Base-by-base conservation (phyloP, 2,888 invertebrate species). In the Mythimna lalbum region DNA sequence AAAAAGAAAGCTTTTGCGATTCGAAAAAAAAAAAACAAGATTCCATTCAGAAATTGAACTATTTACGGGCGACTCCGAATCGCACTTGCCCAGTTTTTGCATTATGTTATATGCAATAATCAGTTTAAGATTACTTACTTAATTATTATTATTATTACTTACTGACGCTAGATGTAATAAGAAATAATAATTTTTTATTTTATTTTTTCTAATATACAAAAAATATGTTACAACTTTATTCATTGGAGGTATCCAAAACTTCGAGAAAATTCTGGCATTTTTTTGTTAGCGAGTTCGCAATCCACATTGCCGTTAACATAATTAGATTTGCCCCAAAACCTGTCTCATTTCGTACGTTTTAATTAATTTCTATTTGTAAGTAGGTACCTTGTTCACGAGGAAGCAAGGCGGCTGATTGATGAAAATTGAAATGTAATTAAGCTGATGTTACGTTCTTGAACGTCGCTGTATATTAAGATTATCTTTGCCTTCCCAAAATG, bases 291-390 rank as follows among this genome's bases (percentile, higher is more conserved):
- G 17, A 62, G 19, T 19, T 62, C 17, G 17, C 23, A 56, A 21
- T 66, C 36, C 59, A 73, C 63, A 21, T 14, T 49, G 33, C 10
- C 23, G n/a, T n/a, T 36, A 50, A 47, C 23, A 55, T 50, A 59
- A 72, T 60, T 72, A 23, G 31, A 27, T n/a, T 61, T 66, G 19
- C 56, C 62, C 59, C 49, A 17, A 60, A 72, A 70, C 55, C 43
- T 72, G 53, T 61, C 43, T 53, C 50, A n/a, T 47, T 67, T 39
- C 36, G 21, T n/a, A 55, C 36, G 36, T n/a, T 43, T 76, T 80
- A 80, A 69, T 80, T 76, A 63, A 63, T 63, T 76, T 80, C 68
- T 66, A 67, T 75, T 80, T 69, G 55, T 60, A 50, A 43, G 43
- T 43, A 43, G 39, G 39, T 39, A 17, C 64, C 53, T 70, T 66